Evolutionary conservation across 2,888 invertebrate genomes (phyloP).

Genomic region (Tiliacea aurago): DNA sequence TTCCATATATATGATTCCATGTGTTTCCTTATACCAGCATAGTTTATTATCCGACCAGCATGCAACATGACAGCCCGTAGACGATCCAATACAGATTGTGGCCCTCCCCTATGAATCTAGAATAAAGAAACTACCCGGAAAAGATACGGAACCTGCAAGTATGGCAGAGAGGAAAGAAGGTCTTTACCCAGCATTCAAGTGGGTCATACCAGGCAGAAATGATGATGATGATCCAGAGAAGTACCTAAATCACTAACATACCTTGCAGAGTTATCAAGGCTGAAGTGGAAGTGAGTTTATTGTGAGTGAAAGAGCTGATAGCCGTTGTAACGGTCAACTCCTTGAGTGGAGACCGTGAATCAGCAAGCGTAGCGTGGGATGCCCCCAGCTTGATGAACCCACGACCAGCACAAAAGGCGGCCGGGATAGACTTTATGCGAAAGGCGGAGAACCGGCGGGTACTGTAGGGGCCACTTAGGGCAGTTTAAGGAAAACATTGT

Average conservation of each 20-base stretch:
- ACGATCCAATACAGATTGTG: conserved; percentile 20
- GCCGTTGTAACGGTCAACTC: not conserved
- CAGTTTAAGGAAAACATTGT: not conserved
- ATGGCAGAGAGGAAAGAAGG: too few relatives aligned
- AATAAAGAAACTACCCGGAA: conserved; percentile 5
- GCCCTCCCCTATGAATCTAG: conserved; percentile 11
- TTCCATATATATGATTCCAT: conserved; percentile 56
- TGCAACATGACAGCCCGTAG: conserved; percentile 49
- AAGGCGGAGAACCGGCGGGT: too few relatives aligned
- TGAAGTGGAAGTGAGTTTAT: not conserved
- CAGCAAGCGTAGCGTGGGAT: not conserved
- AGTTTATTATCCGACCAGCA: conserved; percentile 48
- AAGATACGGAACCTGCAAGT: too few relatives aligned
- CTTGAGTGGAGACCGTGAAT: not conserved
- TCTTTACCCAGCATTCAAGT: too few relatives aligned
- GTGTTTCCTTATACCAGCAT: conserved; percentile 51
- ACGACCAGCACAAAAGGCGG: not conserved
- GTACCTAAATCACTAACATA: not conserved
- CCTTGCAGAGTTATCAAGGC: too few relatives aligned
- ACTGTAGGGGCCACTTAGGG: not conserved
- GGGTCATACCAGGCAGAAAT: too few relatives aligned
- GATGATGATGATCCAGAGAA: not conserved
- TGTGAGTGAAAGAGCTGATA: not conserved
- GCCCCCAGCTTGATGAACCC: not conserved
- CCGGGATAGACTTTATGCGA: too few relatives aligned